Evolutionary conservation across 2,113 vertebrate genomes (phyloP).

Genomic region (Astur gentilis): DNA sequence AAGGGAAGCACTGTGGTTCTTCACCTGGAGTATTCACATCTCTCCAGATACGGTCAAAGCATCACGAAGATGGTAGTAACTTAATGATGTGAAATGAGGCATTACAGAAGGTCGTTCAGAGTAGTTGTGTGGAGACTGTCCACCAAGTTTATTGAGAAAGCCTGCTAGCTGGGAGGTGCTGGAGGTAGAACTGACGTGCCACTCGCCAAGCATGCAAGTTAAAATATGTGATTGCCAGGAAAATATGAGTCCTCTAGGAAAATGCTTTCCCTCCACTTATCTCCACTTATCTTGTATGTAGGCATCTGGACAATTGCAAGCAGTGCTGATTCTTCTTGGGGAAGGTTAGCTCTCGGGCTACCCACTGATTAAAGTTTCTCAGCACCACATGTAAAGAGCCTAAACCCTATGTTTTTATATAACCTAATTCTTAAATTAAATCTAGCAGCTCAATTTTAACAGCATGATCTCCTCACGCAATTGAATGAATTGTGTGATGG

Average conservation of each 20-base stretch:
- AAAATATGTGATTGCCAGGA: background rate
- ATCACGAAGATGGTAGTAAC: background rate
- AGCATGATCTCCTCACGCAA: background rate
- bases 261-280: background rate
- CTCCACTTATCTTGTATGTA: background rate
- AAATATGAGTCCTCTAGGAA: background rate
- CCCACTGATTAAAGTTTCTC: slow-evolving; percentile 7
- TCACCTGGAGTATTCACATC: background rate
- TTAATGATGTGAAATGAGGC: background rate
- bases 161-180: background rate
- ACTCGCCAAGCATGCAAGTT: background rate
- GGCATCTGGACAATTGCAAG: background rate
- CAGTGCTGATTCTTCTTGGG: background rate
- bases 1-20: background rate
- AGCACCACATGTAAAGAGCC: background rate
- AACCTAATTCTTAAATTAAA: slow-evolving; percentile 44
- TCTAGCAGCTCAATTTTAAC: slow-evolving; percentile 27
- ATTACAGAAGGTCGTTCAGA: background rate
- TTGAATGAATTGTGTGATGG: slow-evolving; percentile 5
- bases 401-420: slow-evolving; percentile 13
- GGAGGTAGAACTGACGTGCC: background rate
- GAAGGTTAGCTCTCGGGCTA: background rate
- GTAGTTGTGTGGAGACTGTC: background rate
- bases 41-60: background rate
- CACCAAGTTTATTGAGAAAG: background rate